Conservation (phyloP, 1,140 invertebrate genomes). For the Bombus turneri region DNA sequence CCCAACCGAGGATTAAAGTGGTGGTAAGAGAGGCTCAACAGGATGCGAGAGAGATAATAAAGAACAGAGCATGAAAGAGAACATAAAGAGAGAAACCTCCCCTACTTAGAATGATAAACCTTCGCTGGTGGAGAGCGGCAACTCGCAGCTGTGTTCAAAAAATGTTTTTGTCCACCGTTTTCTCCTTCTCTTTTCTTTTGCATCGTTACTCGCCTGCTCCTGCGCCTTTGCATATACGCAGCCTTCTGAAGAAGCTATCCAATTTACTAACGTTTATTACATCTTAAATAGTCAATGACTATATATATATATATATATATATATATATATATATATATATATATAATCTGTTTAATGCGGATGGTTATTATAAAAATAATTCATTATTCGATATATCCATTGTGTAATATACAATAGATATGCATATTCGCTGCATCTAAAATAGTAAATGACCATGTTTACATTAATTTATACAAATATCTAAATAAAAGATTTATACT, state of each 20-base stretch:
- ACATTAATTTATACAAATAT: not conserved
- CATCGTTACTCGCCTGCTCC: not conserved
- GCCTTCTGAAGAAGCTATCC: conserved; percentile 5
- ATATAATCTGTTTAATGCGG: not conserved
- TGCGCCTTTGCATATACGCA: not conserved
- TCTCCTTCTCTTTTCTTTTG: conserved; percentile 30
- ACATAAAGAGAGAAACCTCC: conserved; percentile 57
- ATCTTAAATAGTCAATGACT: no score
- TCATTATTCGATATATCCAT: no score
- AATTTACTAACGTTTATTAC: no score
- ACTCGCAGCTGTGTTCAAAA: conserved; percentile 61
- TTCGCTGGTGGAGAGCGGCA: conserved; percentile 33
- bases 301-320: no score
- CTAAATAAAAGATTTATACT: not conserved
- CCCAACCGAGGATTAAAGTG: not conserved
- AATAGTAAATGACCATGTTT: not conserved
- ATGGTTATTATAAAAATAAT: not conserved
- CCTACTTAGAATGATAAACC: conserved; percentile 67
- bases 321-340: no score
- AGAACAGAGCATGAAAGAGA: conserved; percentile 41
- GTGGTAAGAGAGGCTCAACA: not conserved
- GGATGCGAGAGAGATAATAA: not conserved
- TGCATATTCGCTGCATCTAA: not conserved
- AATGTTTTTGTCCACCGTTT: conserved; percentile 45
- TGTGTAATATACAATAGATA: no score